Evolutionary conservation across 2,113 vertebrate species (phyloP).

Genomic region (Antechinus flavipes): DNA sequence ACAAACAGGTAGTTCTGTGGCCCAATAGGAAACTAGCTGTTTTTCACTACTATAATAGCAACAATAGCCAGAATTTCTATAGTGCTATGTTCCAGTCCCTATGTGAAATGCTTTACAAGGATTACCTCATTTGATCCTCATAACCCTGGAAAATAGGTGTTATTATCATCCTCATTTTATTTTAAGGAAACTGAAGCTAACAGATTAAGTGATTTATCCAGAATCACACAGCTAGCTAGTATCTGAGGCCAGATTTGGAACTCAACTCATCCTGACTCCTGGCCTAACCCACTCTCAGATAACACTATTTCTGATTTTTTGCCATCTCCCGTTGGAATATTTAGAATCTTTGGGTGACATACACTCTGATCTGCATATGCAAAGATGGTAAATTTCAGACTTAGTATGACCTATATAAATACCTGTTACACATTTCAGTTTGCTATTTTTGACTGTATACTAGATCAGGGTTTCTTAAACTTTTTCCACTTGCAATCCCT

Average conservation of each 20-base stretch:
- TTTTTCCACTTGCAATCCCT: too few species aligned
- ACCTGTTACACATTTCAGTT: not conserved
- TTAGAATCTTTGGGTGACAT: not conserved
- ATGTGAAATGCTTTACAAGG: not conserved
- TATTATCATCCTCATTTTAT: not conserved
- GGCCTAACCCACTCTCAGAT: not conserved
- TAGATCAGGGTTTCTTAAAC: not conserved
- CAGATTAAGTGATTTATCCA: not conserved
- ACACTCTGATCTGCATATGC: not conserved
- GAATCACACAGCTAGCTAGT: not conserved
- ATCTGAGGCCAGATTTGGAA: not conserved
- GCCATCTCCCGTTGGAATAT: not conserved
- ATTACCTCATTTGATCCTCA: not conserved
- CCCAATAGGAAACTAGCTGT: not conserved
- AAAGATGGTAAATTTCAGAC: not conserved
- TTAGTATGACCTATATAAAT: not conserved
- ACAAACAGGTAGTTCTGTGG: not conserved
- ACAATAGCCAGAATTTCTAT: not conserved
- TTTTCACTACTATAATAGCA: not conserved
- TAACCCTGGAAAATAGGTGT: not conserved
- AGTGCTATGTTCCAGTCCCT: not conserved
- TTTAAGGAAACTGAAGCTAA: not conserved
- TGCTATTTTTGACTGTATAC: not conserved
- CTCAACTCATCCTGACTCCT: not conserved
- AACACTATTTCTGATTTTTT: not conserved